Evolutionary conservation across 2,888 invertebrate species (phyloP), one percentile per base, ranked within the genome.

Genomic region (Xestia c-nigrum): DNA sequence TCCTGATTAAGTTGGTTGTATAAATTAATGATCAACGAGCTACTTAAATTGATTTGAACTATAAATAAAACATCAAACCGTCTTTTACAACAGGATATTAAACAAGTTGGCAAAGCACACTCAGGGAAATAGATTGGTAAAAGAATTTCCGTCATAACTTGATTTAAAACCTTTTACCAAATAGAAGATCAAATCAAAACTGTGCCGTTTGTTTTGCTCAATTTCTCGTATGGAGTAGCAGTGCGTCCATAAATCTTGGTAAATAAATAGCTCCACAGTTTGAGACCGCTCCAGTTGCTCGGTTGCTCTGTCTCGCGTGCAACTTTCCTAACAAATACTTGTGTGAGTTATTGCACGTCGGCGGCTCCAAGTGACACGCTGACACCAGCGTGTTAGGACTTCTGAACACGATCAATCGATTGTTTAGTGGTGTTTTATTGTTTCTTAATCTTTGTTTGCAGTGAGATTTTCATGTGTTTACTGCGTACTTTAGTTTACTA

Each of bases 291-390:
- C 75, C 74, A 78, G 73, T 83, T 72, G 78, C 76, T 78, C 71
- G 65, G 78, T 84, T 47, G 63, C 52, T 77, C 76, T 71, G 81
- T 84, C 88, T 85, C 76, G 76, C 69, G 74, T 65, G 83, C 81
- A 85, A 87, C 66, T 88, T 87, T 81, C 68, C 83, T 80, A 87
- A 88, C 88, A 88, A 88, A 88, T 87, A 88, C 85, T 76, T 77
- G 82, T 85, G 79, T 87, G 87, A 87, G 85, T 85, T 87, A 87
- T 87, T 80, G 84, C 80, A 73, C 74, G 84, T 80, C 76, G 64
- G 57, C 47, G 76, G 74, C 63, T 59, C 47, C 63, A 74, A 80
- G 86, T 72, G 74, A 80, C 78, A 70, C 87, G 72, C 31, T 24
- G 74, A 78, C 59, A 78, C 74, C 84, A 61, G 47, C 57, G 65